Evolutionary conservation across 1,140 invertebrate genomes (phyloP).

Genomic region (Heliconius hewitsoni): DNA sequence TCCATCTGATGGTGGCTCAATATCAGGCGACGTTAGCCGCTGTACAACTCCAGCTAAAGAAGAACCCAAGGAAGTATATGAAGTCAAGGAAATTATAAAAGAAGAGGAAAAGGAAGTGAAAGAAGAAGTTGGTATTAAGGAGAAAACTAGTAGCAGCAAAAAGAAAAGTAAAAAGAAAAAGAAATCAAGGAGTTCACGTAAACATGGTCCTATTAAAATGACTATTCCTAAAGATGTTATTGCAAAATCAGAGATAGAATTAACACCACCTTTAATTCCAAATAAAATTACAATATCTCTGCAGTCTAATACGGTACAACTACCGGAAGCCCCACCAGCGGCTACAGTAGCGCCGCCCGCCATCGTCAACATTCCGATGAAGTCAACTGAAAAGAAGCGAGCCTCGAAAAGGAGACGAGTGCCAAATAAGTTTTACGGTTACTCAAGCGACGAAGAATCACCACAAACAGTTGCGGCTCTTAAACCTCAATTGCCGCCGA

Average conservation of each 20-base stretch:
- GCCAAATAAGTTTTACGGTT: conserved; percentile 92
- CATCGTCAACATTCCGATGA: conserved; percentile 40
- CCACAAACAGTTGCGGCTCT: conserved; percentile 73
- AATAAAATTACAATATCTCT: conserved; percentile 81
- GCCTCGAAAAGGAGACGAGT: conserved; percentile 89
- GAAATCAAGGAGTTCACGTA: conserved; percentile 82
- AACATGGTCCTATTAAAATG: conserved; percentile 75
- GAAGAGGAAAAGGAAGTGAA: conserved; percentile 50
- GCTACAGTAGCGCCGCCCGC: conserved; percentile 39
- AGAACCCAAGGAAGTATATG: conserved; percentile 54
- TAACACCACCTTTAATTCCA: conserved; percentile 54
- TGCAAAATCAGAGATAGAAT: conserved; percentile 59
- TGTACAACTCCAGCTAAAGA: conserved; percentile 81
- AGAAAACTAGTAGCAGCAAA: conserved; percentile 74
- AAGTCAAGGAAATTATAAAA: conserved; percentile 47
- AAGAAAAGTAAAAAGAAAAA: conserved; percentile 82
- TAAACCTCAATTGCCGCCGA: conserved; percentile 83
- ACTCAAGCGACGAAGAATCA: conserved; percentile 90
- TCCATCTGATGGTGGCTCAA: conserved; percentile 83
- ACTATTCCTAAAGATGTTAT: conserved; percentile 79
- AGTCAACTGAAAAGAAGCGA: conserved; percentile 83
- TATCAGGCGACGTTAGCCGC: conserved; percentile 82
- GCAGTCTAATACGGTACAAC: conserved; percentile 78
- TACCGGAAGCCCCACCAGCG: conserved; percentile 61
- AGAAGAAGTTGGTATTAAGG: conserved; percentile 65